Evolutionary conservation across 1,140 invertebrate genomes (phyloP).

Genomic region (Dendroctonus valens): DNA sequence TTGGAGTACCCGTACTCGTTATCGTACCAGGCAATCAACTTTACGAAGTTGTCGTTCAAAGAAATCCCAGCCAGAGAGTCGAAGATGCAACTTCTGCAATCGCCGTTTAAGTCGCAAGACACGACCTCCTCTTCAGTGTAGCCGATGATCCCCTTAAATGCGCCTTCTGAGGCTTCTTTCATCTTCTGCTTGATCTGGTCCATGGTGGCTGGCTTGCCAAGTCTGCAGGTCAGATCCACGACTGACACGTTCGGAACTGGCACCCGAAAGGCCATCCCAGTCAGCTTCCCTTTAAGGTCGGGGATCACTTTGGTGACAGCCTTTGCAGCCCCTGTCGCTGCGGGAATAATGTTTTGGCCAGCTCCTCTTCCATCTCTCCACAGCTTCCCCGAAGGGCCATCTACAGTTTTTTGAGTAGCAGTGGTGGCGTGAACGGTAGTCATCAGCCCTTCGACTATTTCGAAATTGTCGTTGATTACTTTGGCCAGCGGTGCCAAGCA

Average conservation of each 20-base stretch:
- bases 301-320: conserved; percentile 98
- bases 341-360: conserved; percentile 96
- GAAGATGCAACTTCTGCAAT: conserved; percentile 85
- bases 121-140: conserved; percentile 96
- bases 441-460: conserved; percentile 72
- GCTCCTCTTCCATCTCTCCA: conserved; percentile 98
- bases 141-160: conserved; percentile 84
- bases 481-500: conserved; percentile 99
- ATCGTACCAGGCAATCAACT: conserved; percentile 93
- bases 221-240: conserved; percentile 89
- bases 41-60: conserved; percentile 86
- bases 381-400: conserved; percentile 90
- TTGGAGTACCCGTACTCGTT: conserved; percentile 95
- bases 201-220: conserved; percentile 69
- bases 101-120: conserved; percentile 89
- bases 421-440: conserved; percentile 98
- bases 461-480: conserved; percentile 67
- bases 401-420: conserved; percentile 97
- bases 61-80: conserved; percentile 93
- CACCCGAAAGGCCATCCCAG: conserved; percentile 60
- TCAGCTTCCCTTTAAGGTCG: conserved; percentile 89
- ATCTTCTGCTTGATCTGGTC: conserved; percentile 89
- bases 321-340: conserved; percentile 96
- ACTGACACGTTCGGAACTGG: conserved; percentile 95
- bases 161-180: conserved; percentile 79